Conservation (phyloP, 2,797 vertebrate species). For the Phataginus tricuspis region DNA sequence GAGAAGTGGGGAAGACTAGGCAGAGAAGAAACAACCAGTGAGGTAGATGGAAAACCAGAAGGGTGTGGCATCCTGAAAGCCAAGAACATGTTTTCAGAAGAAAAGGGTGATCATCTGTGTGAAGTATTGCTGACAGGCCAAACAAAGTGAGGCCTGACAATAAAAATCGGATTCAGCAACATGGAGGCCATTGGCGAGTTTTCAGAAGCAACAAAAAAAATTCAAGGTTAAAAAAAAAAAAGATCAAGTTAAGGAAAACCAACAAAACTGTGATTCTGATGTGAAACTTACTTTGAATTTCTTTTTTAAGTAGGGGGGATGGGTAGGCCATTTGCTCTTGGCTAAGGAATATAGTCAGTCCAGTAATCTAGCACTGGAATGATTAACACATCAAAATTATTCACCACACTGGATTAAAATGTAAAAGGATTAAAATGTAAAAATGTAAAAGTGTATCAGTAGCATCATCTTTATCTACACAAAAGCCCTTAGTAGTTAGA, state of each 20-base stretch:
- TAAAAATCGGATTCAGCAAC: background rate
- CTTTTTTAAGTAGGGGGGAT: background rate
- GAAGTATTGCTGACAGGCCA: background rate
- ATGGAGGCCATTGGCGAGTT: background rate
- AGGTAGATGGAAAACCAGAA: background rate
- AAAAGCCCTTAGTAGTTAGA: background rate
- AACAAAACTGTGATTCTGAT: background rate
- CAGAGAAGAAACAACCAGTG: background rate
- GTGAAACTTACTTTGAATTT: background rate
- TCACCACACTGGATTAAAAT: background rate
- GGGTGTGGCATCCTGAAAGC: background rate
- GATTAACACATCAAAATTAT: background rate
- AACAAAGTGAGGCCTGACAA: background rate
- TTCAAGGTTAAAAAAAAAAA: background rate
- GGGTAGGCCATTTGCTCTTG: background rate
- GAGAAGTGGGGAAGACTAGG: background rate
- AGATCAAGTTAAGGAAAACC: background rate
- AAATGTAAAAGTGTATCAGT: background rate
- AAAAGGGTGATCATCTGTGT: background rate
- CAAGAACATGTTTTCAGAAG: background rate
- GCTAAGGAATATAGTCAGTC: background rate
- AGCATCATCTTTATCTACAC: background rate
- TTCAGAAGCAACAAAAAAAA: background rate
- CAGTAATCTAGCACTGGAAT: background rate
- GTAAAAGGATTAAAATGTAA: too few species aligned